These are phyloP conservation scores for Lophotriccus pileatus DNA, from an alignment of 2,797 vertebrate species.

Conservation along the genomic window DNA sequence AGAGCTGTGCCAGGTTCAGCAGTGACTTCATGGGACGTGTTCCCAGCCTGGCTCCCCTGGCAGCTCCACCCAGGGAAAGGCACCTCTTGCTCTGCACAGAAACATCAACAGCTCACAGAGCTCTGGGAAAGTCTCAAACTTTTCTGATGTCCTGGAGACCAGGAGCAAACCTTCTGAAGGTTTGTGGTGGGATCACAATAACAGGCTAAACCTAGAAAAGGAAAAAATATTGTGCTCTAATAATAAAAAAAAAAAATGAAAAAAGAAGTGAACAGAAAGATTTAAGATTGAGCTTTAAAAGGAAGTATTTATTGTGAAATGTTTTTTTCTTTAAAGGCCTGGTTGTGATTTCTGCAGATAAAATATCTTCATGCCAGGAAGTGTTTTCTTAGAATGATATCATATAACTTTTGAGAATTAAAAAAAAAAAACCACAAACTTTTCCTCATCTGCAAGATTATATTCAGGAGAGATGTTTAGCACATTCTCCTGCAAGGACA, in stretches of 20 bases:
- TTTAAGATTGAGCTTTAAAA: background rate
- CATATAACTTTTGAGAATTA: conserved; percentile 37
- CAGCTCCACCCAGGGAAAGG: background rate
- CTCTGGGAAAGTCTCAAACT: background rate
- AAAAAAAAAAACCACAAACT: background rate
- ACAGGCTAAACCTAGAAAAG: background rate
- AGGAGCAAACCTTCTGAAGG: background rate
- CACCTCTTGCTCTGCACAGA: background rate
- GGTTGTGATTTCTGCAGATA: conserved; percentile 9
- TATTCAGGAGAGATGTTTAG: conserved; percentile 55
- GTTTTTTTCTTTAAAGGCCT: conserved; percentile 29
- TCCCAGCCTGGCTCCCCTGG: background rate
- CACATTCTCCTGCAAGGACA: conserved; percentile 55
- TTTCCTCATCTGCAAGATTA: conserved; percentile 37
- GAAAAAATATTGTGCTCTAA: background rate
- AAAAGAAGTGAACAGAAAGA: background rate
- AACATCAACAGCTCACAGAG: background rate
- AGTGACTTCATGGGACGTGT: no score
- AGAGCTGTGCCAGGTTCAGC: conserved; percentile 26
- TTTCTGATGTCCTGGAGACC: background rate
- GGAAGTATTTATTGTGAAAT: conserved; percentile 13
- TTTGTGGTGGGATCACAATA: background rate
- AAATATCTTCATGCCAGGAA: conserved; percentile 40
- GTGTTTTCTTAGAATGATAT: conserved; percentile 19
- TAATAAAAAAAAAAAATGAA: background rate